Base-by-base conservation (phyloP, 2,797 vertebrate species). In the Psittacula derbiana region DNA sequence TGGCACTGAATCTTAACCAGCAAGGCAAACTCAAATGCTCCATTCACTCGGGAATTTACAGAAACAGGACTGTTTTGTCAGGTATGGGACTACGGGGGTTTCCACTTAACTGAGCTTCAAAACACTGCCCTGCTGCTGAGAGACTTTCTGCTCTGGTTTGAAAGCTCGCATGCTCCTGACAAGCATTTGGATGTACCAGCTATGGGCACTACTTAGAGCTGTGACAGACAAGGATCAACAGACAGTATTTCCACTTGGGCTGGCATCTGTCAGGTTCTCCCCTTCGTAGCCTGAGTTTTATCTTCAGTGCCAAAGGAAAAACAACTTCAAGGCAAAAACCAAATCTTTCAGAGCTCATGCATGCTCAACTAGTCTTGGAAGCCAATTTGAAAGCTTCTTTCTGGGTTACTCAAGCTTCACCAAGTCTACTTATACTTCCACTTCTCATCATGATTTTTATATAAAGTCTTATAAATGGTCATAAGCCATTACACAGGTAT, bases 401-500 rank as follows among this genome's bases (percentile, higher is more conserved):
- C 78, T 75, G 33, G 47, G 78, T 82, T 93, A 78, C 40, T 93
- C 78, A 57, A 36, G 74, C 94, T 85, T 92, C 74, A 88, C 30
- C 0, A 3, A 64, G 38, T 44, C 76, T 47, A 50, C 79, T 76
- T 66, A 11, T 5, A 53, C 19, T 90, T 83, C 50, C 31, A 70
- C 76, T 86, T 76, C 82, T 90, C 88, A 55, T 86, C 38, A 30
- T 52, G 43, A 79, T 64, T 94, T 94, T 73, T 90, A 80, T 72
- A 61, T 64, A 4, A 66, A 81, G 67, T 80, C 83, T 95, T 64
- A 83, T 58, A 93, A 95, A 82, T 57, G 92, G 86, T 80, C 74
- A 66, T 62, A 95, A 93, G 83, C 78, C 88, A 86, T 95, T 86
- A 93, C 78, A 94, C 80, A 92, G 61, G 70, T 80, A 64, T 81